Base-by-base conservation (phyloP, 2,888 invertebrate species). In the Agriopis leucophaearia region DNA sequence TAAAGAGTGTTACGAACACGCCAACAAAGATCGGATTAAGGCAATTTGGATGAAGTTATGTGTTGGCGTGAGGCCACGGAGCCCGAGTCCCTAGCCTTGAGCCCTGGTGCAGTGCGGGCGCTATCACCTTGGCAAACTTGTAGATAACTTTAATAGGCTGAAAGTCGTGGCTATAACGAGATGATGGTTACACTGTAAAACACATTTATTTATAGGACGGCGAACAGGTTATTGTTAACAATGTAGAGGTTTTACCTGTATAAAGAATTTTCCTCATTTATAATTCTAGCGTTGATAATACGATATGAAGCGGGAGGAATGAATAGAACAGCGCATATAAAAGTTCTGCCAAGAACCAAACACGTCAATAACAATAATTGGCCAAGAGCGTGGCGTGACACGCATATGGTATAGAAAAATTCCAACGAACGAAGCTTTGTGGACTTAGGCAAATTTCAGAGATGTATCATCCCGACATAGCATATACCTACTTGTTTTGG, bases 101-200 rank as follows among this genome's bases (percentile, higher is more conserved):
- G 65, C 69, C 71, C 72, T 79, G 80, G 75, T 83, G 85, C 85
- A 85, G 76, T 84, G 85, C 85, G 78, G 83, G 77, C 75, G 72
- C 76, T 74, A 75, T 15, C 63, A 71, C 82, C 83, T 81, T 81
- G 79, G 76, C 77, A 78, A 78, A 78, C 74, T 74, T 76, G 72
- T 61, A 36, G 50, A 74, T 73, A 68, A 64, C 62, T 64, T 67
- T 74, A 74, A 27, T 58, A 57, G 9, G 12, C 18, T 45, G 8
- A 18, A 56, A 45, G 44, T 44, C 44, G 3, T 47, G 35, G n/a
- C 36, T 56, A 50, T 55, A 66, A 61, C 62, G 51, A 61, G 55
- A 66, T 56, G 56, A 44, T 0, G 42, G 56, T 18, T 58, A 56
- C 12, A 58, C n/a, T 45, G 16, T 16, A 12, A 47, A 45, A 45